Base-by-base conservation (phyloP, 30 jellyfish, hydroid and myxozoan species). In the Nemopilema nomurai region DNA sequence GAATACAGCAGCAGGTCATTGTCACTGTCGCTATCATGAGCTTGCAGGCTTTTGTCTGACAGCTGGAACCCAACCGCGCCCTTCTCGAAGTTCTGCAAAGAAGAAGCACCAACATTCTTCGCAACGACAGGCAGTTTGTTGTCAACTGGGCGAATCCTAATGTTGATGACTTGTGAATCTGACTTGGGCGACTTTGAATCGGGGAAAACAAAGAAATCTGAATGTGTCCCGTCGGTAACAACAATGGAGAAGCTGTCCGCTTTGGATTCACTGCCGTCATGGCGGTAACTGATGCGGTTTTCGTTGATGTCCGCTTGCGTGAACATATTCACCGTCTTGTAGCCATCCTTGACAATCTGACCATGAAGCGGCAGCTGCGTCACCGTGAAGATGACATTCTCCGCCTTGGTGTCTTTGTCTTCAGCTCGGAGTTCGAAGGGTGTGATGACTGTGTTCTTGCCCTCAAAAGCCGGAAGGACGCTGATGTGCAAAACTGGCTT, bases 341-440 rank as follows among this genome's bases (percentile, higher is more conserved):
- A 20, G 19, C 94, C 96, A 71, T 87, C 97, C 27, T 70, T 72
- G 20, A 81, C 72, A 16, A 95, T 51, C 26, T 25, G 82, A 0
- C 99, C 99, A 63, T 90, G 97, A 26, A 80, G 84, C 24, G 99
- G 99, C 18, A 79, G 84, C 25, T 82, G 93, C 19, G 86, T 75
- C 1, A 95, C 90, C 25, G 91, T 77, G 65, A 79, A 95, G 18
- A 62, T 31, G 33, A 95, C 28, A 31, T 86, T 30, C 29, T 74
- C 67, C 4, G 96, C 84, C 63, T 76, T 81, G n/a, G 97, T 89
- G 62, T 95, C 99, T 27, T 82, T 83, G 86, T 95, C 97, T 18
- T 71, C 91, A 22, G 99, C 97, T 16, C 89, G 76, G 33, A 95
- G 62, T 71, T 95, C 99, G 28, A 90, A 90, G 16, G 99, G 97